A percentile compares a stretch with the other conserved stretches of the same genome.
These are phyloP conservation scores for Diadophis punctatus DNA, from an alignment of 2,113 vertebrate genomes.

Conservation along the genomic window DNA sequence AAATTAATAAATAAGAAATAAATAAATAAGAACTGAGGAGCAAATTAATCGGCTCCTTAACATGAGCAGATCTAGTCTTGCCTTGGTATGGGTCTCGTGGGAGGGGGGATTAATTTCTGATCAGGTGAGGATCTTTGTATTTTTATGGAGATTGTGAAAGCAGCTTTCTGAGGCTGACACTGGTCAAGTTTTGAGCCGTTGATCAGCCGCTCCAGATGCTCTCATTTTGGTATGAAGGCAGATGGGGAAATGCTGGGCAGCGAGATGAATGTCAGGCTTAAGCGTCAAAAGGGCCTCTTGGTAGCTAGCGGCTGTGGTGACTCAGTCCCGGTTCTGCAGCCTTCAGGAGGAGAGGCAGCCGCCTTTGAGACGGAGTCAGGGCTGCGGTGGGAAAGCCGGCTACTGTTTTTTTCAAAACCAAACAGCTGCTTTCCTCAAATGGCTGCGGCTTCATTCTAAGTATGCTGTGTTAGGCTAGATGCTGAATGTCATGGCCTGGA, in stretches of 20 bases:
- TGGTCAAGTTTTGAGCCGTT: constrained; percentile 35
- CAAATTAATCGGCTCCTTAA: neutral
- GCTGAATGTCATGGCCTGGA: neutral
- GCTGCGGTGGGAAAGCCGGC: neutral
- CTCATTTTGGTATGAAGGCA: constrained; percentile 22
- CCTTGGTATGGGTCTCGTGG: neutral
- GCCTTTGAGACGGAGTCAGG: neutral
- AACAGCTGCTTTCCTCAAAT: rapidly evolving
- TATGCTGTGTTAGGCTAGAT: rapidly evolving
- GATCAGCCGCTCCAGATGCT: constrained; percentile 14
- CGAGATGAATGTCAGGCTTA: constrained; percentile 53
- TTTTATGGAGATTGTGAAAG: neutral
- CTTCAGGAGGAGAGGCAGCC: constrained; percentile 19
- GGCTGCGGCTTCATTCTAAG: rapidly evolving
- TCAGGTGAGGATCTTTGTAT: neutral
- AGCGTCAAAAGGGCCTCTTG: constrained; percentile 57
- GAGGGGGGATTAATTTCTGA: neutral
- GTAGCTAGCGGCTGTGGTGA: constrained; percentile 46
- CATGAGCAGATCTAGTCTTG: neutral
- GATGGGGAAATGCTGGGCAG: constrained; percentile 43
- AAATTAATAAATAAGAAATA: too few species aligned
- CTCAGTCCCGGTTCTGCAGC: constrained; percentile 47
- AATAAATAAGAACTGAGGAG: too few species aligned
- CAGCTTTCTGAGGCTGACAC: neutral
- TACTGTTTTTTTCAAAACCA: too few species aligned